Evolutionary conservation across 2,113 vertebrate species (phyloP), one percentile per base, ranked within the genome.

Genomic region (Percopsis transmontana): DNA sequence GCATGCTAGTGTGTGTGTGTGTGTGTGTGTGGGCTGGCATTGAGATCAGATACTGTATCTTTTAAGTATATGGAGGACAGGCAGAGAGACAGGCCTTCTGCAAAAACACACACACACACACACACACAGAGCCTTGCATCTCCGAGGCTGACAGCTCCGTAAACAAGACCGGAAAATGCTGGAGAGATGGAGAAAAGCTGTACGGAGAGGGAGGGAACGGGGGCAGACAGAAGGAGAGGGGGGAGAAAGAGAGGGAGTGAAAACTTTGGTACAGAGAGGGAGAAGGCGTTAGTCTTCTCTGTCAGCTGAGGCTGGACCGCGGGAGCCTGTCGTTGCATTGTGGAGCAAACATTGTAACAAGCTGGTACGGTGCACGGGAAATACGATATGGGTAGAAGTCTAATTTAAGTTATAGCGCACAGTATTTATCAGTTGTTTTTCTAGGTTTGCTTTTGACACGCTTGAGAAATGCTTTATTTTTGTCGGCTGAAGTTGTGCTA

Each of bases 311-410:
- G 57, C 72, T 50, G 65, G 78, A 78, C 76, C 72, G 70, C 72
- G 71, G 70, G 68, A 81, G 76, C 74, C 63, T 62, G 47, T 50
- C 74, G 44, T 85, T 71, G 69, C 66, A 61, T 66, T 82, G 69
- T 68, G 57, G 66, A 80, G 41, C 56, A 69, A 39, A 20, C 61
- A 68, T 42, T 75, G 68, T 66, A 69, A 77, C 60, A 60, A 62
- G 41, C 71, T 76, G 77, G 74, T 58, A 80, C 86, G 85, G 85
- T 89, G 73, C 84, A 76, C 86, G 62, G 79, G 44, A 21, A 70
- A 66, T 73, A 20, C 64, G 68, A 59, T 50, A 58, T 16, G 71
- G 58, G 63, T 63, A 65, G 21, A 77, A 80, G 50, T 72, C 63
- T 72, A 62, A 72, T 45, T 67, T 13, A 71, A 89, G 88, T 83